These are phyloP conservation scores for Stomatorhinus ivindoensis DNA, from an alignment of 2,113 vertebrate species.

Conservation along the genomic window DNA sequence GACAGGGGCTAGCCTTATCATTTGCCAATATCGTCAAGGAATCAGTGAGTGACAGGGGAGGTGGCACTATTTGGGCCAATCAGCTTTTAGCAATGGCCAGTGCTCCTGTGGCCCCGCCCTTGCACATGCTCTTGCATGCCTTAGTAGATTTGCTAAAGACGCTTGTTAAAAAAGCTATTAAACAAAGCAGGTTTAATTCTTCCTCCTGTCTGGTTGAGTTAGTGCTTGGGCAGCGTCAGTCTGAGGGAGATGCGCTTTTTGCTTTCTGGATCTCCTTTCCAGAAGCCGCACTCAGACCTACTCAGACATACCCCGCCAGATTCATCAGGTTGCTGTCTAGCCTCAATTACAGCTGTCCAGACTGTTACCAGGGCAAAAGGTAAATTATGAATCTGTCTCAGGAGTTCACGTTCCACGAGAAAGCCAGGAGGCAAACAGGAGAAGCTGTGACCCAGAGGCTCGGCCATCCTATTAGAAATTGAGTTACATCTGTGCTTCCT, in stretches of 20 bases:
- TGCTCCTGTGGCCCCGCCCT: background rate
- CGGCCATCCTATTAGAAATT: background rate
- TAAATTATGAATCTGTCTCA: background rate
- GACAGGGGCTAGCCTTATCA: background rate
- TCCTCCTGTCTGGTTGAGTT: slow-evolving; percentile 6
- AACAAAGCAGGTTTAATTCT: slow-evolving; percentile 3
- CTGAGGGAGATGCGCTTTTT: background rate
- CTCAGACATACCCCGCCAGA: background rate
- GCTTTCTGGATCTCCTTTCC: background rate
- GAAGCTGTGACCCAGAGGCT: background rate
- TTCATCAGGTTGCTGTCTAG: background rate
- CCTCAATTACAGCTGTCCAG: background rate
- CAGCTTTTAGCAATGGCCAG: background rate
- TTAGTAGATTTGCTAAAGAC: background rate
- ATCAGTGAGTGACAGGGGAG: background rate
- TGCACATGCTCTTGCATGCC: background rate
- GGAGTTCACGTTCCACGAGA: background rate
- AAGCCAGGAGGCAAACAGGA: background rate
- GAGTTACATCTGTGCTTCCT: slow-evolving; percentile 8
- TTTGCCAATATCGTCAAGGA: background rate
- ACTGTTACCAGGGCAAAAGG: background rate
- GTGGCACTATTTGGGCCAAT: background rate
- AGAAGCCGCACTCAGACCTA: background rate
- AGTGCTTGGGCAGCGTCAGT: background rate
- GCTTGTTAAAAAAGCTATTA: background rate